A percentile compares a stretch with the other conserved stretches of the same genome.
These are phyloP conservation scores for Xestia c-nigrum DNA, from an alignment of 2,888 invertebrate species.

Conservation along the genomic window DNA sequence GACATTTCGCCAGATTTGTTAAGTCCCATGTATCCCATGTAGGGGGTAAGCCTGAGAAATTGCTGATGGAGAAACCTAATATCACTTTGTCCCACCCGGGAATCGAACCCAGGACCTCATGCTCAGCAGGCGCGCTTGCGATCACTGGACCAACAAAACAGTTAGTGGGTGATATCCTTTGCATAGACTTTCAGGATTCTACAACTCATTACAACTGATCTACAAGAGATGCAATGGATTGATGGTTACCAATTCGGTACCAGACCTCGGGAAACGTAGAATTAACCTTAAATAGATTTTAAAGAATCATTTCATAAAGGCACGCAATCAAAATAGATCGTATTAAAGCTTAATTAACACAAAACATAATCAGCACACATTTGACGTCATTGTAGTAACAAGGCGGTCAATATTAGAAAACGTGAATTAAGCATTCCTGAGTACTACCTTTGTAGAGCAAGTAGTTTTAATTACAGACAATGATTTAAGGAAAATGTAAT, in stretches of 20 bases:
- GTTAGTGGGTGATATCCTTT: not conserved
- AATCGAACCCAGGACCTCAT: no score
- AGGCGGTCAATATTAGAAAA: constrained; percentile 60
- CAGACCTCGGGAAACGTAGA: not conserved
- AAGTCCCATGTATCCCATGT: no score
- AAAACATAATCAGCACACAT: constrained; percentile 42
- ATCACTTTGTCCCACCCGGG: no score
- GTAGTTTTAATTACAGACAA: constrained; percentile 6
- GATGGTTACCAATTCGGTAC: not conserved
- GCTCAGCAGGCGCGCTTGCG: no score
- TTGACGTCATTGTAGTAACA: constrained; percentile 53
- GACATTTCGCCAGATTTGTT: no score
- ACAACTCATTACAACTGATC: not conserved
- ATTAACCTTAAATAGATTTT: not conserved
- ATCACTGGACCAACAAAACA: no score
- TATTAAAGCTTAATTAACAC: constrained; percentile 48
- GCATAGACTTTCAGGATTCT: not conserved
- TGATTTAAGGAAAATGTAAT: not conserved
- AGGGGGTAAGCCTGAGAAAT: no score
- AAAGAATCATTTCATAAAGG: not conserved
- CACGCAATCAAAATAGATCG: constrained; percentile 23
- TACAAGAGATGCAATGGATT: not conserved
- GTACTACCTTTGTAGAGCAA: constrained; percentile 24
- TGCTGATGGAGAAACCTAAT: no score
- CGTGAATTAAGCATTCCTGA: constrained; percentile 41